phyloP scores from a whole-genome alignment of 2,113 vertebrate species.

The Glaucidium brasilianum region DNA sequence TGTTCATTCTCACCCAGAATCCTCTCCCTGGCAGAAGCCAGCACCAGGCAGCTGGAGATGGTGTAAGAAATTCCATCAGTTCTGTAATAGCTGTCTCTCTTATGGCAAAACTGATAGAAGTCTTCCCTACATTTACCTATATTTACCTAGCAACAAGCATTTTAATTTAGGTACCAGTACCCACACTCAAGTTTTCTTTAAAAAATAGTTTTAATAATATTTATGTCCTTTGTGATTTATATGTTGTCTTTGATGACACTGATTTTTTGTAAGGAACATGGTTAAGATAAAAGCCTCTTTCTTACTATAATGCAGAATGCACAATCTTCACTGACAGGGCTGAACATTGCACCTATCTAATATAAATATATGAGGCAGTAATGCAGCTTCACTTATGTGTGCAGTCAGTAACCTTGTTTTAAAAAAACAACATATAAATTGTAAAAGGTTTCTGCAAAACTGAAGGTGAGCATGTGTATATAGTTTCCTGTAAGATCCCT shows the following conservation, averaged over 20 bases:
- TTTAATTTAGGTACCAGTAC: neutral
- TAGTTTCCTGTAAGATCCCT: neutral
- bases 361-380: neutral
- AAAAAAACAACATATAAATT: neutral
- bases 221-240: neutral
- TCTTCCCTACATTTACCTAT: neutral
- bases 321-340: neutral
- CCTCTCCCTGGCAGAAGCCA: neutral
- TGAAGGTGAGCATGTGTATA: neutral
- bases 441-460: neutral
- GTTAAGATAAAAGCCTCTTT: slow-evolving; percentile 6
- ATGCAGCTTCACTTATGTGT: neutral
- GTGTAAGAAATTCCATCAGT: neutral
- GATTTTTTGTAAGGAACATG: neutral
- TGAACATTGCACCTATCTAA: neutral
- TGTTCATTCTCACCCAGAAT: neutral
- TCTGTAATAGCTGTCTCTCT: neutral
- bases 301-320: neutral
- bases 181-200: neutral
- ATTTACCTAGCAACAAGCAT: neutral
- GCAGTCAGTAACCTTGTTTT: neutral
- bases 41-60: neutral
- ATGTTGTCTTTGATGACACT: neutral
- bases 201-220: neutral
- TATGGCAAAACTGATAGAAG: neutral